phyloP scores from a whole-genome alignment of 2,888 invertebrate species.

The Xestia xanthographa region DNA sequence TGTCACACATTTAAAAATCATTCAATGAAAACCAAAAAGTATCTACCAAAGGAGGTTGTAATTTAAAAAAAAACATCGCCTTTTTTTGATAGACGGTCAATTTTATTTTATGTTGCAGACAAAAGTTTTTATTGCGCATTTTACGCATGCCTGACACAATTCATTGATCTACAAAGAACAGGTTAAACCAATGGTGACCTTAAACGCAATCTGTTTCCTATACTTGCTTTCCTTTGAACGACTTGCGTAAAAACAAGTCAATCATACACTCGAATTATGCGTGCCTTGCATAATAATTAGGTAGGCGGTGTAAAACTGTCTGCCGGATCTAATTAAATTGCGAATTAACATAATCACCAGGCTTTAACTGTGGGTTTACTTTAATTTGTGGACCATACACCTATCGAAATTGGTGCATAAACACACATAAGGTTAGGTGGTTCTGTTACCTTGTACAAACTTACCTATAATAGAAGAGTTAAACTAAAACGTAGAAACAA shows the following conservation, averaged over 20 bases:
- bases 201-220: constrained; percentile 77
- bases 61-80: not conserved
- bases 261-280: constrained; percentile 48
- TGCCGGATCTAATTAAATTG: constrained; percentile 32
- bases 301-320: constrained; percentile 32
- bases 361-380: constrained; percentile 5
- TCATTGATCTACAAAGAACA: constrained; percentile 69
- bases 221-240: constrained; percentile 77
- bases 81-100: not conserved
- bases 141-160: constrained; percentile 48
- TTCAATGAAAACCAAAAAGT: accelerated
- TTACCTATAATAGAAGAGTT: not conserved
- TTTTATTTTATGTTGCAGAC: not conserved
- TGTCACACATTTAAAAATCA: not conserved
- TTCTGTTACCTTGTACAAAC: not conserved
- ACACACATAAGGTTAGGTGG: not conserved
- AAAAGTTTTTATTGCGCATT: constrained; percentile 15
- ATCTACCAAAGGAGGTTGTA: not conserved
- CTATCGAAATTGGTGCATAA: not conserved
- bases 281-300: constrained; percentile 58
- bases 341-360: constrained; percentile 30
- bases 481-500: not conserved
- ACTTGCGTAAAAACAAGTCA: constrained; percentile 74
- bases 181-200: constrained; percentile 75
- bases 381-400: not conserved